phyloP scores from a whole-genome alignment of 2,113 vertebrate genomes.

The Sitta europaea region DNA sequence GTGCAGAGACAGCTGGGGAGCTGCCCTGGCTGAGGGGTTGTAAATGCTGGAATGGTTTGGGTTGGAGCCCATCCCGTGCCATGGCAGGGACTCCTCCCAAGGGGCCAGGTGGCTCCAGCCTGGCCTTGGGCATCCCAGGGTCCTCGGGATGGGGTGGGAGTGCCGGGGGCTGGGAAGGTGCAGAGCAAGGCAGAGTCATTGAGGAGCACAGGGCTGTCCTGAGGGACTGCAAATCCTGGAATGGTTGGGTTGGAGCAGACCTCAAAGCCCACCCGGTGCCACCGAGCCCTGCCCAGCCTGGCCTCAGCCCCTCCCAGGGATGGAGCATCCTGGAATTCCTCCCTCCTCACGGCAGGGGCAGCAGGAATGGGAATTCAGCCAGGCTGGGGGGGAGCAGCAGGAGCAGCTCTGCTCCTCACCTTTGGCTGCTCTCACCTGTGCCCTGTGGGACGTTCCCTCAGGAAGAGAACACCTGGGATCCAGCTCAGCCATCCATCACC shows the following conservation, averaged over 20 bases:
- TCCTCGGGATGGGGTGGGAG: neutral
- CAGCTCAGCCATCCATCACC: rapidly evolving
- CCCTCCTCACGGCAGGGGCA: neutral
- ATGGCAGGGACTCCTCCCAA: neutral
- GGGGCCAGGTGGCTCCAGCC: neutral
- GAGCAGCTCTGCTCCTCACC: neutral
- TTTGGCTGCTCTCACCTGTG: neutral
- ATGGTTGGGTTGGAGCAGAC: neutral
- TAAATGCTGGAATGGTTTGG: no score
- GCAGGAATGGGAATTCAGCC: neutral
- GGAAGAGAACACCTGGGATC: rapidly evolving
- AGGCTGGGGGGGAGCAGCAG: neutral
- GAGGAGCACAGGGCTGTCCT: neutral
- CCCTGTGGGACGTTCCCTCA: neutral
- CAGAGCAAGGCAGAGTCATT: neutral
- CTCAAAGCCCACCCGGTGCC: no score
- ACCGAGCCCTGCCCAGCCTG: neutral
- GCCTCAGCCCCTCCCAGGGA: neutral
- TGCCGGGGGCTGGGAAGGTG: neutral
- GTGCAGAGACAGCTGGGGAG: no score
- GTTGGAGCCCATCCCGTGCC: no score
- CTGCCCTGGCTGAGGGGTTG: no score
- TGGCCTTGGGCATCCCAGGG: rapidly evolving
- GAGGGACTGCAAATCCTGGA: rapidly evolving
- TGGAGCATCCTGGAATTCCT: neutral